Base-by-base conservation (phyloP, 2,888 invertebrate genomes). In the Zygothrica quintamaculata region DNA sequence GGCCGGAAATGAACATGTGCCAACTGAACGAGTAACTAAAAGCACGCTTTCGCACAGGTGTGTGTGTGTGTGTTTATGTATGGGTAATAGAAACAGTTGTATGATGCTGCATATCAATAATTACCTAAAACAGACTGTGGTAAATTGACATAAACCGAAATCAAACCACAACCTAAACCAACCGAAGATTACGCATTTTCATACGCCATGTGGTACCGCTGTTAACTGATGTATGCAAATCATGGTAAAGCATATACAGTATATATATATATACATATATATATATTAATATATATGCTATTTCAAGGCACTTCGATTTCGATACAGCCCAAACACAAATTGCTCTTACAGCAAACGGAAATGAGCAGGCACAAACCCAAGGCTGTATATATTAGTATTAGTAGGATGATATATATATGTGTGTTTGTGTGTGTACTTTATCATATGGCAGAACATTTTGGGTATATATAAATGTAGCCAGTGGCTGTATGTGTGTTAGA, bases 371-470 rank as follows among this genome's bases (percentile, higher is more conserved):
- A 40, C 40, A 61, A 48, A 31, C 39, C 53, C 37, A 59, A 62
- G 65, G 46, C 77, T 61, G 26, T 66, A 58, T 60, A 53, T 62
- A 25, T 55, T 40, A 62, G 55, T 61, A 50, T 42, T 22, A 5
- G 18, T 22, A 22, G n/a, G n/a, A n/a, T n/a, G n/a, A 22, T 22
- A 22, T 22, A 22, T 22, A 3, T 22, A 26, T 42, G 40, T 51
- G 48, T 50, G 46, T 34, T 25, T 44, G 9, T 55, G 50, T 60
- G 46, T 51, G 29, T 65, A 33, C 36, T 55, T 39, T 55, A 40
- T 52, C 85, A 75, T 81, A 75, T 85, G 87, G 64, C 65, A 73
- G n/a, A n/a, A n/a, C n/a, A n/a, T n/a, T 84, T 84, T 74, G 60
- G 77, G 80, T 73, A 67, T 73, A 55, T 56, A 43, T 22, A 76